phyloP scores from a whole-genome alignment of 1,140 invertebrate species.

The Diuraphis noxia region DNA sequence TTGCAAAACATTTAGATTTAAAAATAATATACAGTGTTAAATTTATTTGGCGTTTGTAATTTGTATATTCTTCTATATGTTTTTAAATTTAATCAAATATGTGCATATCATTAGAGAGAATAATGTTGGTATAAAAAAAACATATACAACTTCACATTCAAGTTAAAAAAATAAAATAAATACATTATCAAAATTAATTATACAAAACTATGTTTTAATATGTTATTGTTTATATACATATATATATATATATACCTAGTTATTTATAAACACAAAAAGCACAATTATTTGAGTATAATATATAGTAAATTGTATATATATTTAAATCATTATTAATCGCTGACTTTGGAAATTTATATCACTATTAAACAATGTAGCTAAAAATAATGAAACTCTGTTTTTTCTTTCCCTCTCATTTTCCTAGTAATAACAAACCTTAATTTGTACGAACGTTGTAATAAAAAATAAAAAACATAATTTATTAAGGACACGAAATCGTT shows the following conservation, averaged over 20 bases:
- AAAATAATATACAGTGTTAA: not conserved
- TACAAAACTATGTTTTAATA: not conserved
- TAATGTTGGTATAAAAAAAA: not conserved
- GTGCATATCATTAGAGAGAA: not conserved
- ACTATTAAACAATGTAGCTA: conserved; percentile 5
- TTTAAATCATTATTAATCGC: conserved; percentile 3
- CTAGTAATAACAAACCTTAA: conserved; percentile 37
- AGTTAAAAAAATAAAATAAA: not conserved
- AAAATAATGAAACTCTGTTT: conserved; percentile 35
- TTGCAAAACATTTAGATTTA: not conserved
- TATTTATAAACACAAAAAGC: not conserved
- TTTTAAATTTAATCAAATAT: not conserved
- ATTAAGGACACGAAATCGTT: conserved; percentile 34
- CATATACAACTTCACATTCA: not conserved
- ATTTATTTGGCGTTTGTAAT: not conserved
- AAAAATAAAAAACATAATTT: conserved; percentile 30
- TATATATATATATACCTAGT: not conserved
- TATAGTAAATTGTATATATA: not conserved
- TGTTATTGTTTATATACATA: not conserved
- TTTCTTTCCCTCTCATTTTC: not conserved
- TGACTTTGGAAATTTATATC: conserved; percentile 7
- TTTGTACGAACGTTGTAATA: conserved; percentile 34
- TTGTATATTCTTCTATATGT: not conserved
- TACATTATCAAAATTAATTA: not conserved
- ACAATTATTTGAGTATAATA: not conserved